These are phyloP conservation scores for Petrophora chlorosata DNA, from an alignment of 2,888 invertebrate genomes.

Conservation along the genomic window DNA sequence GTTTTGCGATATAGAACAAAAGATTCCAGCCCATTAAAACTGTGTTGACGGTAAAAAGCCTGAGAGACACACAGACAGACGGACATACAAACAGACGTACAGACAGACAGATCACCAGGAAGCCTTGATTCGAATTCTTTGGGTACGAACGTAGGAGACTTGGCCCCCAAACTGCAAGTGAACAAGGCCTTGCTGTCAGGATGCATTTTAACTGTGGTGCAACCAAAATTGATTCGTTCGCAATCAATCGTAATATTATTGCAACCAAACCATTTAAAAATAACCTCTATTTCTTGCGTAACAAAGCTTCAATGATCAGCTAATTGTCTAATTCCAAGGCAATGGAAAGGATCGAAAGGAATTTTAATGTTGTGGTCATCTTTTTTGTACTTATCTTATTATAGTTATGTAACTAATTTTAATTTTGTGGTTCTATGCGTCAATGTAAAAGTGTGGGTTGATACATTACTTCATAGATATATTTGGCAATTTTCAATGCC, in stretches of 20 bases:
- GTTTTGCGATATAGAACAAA: too few relatives aligned
- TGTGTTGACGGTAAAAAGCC: too few relatives aligned
- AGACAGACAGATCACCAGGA: too few relatives aligned
- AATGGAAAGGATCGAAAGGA: constrained; percentile 9
- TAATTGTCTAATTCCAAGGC: constrained; percentile 24
- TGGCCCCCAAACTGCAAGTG: background rate
- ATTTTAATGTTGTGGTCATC: constrained; percentile 16
- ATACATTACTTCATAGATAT: background rate
- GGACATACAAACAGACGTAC: too few relatives aligned
- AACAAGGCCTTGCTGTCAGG: constrained; percentile 4
- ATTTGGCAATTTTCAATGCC: constrained; percentile 4
- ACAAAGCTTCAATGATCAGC: constrained; percentile 17
- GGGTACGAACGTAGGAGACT: background rate
- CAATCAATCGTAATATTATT: constrained; percentile 10
- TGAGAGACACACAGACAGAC: too few relatives aligned
- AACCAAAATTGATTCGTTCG: constrained; percentile 11
- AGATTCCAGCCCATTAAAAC: too few relatives aligned
- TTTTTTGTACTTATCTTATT: background rate
- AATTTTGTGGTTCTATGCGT: constrained; percentile 7
- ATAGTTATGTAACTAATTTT: constrained; percentile 7
- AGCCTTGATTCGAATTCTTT: too few relatives aligned
- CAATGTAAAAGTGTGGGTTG: background rate
- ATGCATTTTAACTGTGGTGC: constrained; percentile 10
- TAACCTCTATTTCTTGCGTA: constrained; percentile 18
- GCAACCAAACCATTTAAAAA: constrained; percentile 13